Base-by-base conservation (phyloP, 53 echinoderm and acorn worm species). In the Henricia sp. region DNA sequence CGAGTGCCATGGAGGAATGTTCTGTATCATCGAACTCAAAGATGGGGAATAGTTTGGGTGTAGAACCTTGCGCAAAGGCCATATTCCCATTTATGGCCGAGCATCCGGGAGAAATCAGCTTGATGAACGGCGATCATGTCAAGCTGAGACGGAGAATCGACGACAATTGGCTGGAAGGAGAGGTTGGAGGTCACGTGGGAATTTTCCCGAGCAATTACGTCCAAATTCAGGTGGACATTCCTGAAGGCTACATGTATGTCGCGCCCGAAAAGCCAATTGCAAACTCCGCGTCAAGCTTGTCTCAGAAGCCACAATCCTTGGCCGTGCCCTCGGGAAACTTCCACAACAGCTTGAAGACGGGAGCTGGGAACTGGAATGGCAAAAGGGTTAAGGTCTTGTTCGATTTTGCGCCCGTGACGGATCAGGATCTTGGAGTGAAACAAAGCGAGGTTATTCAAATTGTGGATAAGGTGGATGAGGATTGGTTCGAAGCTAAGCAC, bases 151-250 rank as follows among this genome's bases (percentile, higher is more conserved):
- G 62, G 48, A 26, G 90, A 29, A 67, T 97, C 40, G 92, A 97
- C 57, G 89, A 97, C 52, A 83, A 92, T 25, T 97, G 97, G 97
- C 66, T 97, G 9, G 97, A 94, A 39, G 97, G 97, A n/a, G 94
- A 91, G 63, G 74, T 97, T 2, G 90, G 94, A 24, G 94, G 97
- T 13, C 90, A 88, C 48, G 86, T 88, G 6, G 97, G 97, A 28
- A 88, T 97, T 50, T 97, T 97, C 82, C 97, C 97, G n/a, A 88
- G 90, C 21, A 92, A 92, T 50, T 97, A 91, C 86, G 97, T 97
- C 24, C 41, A 90, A 30, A 57, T 97, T n/a, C 59, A 94, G 54
- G 90, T 91, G 28, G 97, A 97, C 37, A 62, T 94, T 13, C 97
- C 94, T 2, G 67, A 77, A 1, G 94, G 90, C 5, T 93, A 69